Base-by-base conservation (phyloP, 1,140 invertebrate genomes). In the Caenorhabditis inopinata region DNA sequence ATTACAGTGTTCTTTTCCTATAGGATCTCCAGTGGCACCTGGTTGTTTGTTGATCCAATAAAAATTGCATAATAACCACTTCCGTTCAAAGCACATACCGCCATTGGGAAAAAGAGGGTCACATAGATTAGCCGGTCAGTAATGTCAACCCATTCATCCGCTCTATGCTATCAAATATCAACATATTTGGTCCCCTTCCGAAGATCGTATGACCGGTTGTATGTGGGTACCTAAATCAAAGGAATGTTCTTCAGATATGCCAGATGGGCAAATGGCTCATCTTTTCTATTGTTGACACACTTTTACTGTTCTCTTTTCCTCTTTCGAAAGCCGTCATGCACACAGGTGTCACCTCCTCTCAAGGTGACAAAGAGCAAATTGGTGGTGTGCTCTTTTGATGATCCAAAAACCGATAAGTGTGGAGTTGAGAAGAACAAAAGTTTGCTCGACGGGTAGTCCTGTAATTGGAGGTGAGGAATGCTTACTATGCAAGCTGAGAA, bases 331-430 rank as follows among this genome's bases (percentile, higher is more conserved):
- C n/a, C n/a, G n/a, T 38, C 18, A 2, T 5, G n/a, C 32, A n/a
- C 32, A 38, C 58, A 68, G 58, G 58, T 68, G 58, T 68, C 58
- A 68, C 51, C 25, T 29, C 46, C 46, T 16, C 14, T 47, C 2
- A 18, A 68, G 58, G 58, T 68, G 58, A 68, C 58, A 68, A 68
- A 68, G 58, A 68, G 58, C 58, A 68, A 68, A 68, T 68, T 68
- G 58, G 32, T 38, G 4, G 5, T 29, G 7, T 18, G 11, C 25
- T 38, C 51, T 58, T 38, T 18, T 42, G 27, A 32, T 53, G 25
- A 68, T 12, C 29, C 58, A 5, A 11, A 23, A 42, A 68, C 12
- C 58, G 58, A 68, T 68, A 38, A 68, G 9, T 29, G n/a, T 21
- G 16, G 1, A 11, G n/a, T 3, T 6, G 4, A n/a, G 4, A 32